These are phyloP conservation scores for Aurelia coerulea DNA, from an alignment of 30 jellyfish, hydroid and myxozoan genomes.

Conservation along the genomic window DNA sequence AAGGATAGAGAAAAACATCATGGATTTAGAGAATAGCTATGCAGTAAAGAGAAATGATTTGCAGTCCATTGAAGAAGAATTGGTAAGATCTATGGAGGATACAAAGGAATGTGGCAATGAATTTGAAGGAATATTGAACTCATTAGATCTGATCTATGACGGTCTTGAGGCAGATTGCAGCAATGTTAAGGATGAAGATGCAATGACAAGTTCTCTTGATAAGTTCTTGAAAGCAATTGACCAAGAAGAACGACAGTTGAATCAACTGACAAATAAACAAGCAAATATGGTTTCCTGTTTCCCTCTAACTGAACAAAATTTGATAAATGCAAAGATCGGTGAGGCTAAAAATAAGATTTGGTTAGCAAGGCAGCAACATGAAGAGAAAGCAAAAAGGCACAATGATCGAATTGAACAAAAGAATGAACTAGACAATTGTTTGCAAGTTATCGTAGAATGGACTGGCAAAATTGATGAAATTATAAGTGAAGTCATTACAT, in stretches of 20 bases:
- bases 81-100: too few species aligned
- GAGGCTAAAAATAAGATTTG: background rate
- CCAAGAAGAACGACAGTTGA: background rate
- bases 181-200: too few species aligned
- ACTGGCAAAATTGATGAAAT: background rate
- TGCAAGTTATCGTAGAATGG: constrained; percentile 1
- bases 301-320: constrained; percentile 5
- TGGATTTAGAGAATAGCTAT: background rate
- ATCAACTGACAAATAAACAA: background rate
- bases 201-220: background rate
- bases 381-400: background rate
- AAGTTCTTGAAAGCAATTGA: background rate
- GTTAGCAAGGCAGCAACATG: background rate
- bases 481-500: background rate
- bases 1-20: too few species aligned
- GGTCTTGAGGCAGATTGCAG: too few species aligned
- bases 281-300: background rate
- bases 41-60: background rate
- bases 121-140: too few species aligned
- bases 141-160: too few species aligned
- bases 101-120: too few species aligned
- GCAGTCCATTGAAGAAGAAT: background rate
- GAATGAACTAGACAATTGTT: background rate
- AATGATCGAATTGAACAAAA: background rate
- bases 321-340: background rate